Percentiles rank a stretch among this genome's conserved stretches.
These are phyloP conservation scores for Microhierax caerulescens DNA, from an alignment of 2,797 vertebrate species.

Conservation along the genomic window DNA sequence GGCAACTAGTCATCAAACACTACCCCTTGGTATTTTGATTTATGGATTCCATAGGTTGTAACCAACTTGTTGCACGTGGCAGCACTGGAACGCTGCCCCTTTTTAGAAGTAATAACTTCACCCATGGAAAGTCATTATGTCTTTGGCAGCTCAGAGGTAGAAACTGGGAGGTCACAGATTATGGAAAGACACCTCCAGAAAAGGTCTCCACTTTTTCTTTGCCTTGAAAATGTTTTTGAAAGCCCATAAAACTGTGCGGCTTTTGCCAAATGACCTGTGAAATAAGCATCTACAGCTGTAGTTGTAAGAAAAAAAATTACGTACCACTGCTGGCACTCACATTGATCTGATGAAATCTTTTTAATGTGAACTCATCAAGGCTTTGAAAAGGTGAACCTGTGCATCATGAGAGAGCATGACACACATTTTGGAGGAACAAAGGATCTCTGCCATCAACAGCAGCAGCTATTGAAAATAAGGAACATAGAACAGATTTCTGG, in stretches of 20 bases:
- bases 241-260: not conserved
- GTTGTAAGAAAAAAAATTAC: not conserved
- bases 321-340: not conserved
- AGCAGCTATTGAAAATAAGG: not conserved
- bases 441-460: not conserved
- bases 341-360: not conserved
- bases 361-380: not conserved
- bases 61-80: conserved; percentile 24
- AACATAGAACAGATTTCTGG: not conserved
- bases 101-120: conserved; percentile 13
- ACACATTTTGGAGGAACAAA: not conserved
- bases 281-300: conserved; percentile 37
- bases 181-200: not conserved
- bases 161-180: not conserved
- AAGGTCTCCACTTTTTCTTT: not conserved
- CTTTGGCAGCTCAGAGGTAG: not conserved
- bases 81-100: conserved; percentile 17
- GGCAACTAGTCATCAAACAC: not conserved
- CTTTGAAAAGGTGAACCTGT: not conserved
- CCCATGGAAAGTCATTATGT: not conserved
- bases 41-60: not conserved
- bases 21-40: not conserved
- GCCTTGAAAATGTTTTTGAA: conserved; percentile 1
- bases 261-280: conserved; percentile 50
- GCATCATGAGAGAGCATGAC: not conserved